Evolutionary conservation across 2,888 invertebrate species (phyloP), one percentile per base, ranked within the genome.

Genomic region (Cheilosia pagana): DNA sequence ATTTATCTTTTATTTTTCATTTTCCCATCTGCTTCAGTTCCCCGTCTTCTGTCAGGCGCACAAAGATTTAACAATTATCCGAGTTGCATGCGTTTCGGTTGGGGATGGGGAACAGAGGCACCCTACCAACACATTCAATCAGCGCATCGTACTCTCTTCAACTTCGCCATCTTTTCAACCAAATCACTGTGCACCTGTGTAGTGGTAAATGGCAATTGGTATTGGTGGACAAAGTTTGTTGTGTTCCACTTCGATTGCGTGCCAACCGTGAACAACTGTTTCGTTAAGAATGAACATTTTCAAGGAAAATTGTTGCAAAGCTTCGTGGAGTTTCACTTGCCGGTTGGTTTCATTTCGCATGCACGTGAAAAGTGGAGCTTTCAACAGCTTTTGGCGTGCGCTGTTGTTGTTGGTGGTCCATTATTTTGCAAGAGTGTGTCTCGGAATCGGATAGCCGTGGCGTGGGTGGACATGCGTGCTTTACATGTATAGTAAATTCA

Each of bases 251-350:
- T 43, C 68, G 16, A 21, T 45, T 25, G 25, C 31, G 55, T 62
- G 8, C 63, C 68, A 12, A 12, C 3, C 4, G 19, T 31, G 21
- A 43, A 31, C 21, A 39, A 43, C 28, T 28, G 65, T 48, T 70
- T 57, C 70, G 70, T 70, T 59, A 43, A 53, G 25, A 53, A 12
- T 21, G 21, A 62, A 72, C 28, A 55, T 21, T 41, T 0, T 71
- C 25, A 43, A 71, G 50, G 65, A 77, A 77, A 68, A 72, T 82
- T 82, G 77, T 82, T 82, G 67, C 78, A 78, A 82, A 57, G 59
- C 60, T 82, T 68, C 35, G 43, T 67, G 19, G 35, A 67, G 62
- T 82, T 77, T 67, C 60, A 65, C 67, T 53, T 72, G 67, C 77
- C 82, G 72, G 53, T 72, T 60, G 65, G 45, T 60, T 72, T 77